These are phyloP conservation scores for Hyaena hyaena DNA, from an alignment of 2,113 vertebrate genomes.

Conservation along the genomic window DNA sequence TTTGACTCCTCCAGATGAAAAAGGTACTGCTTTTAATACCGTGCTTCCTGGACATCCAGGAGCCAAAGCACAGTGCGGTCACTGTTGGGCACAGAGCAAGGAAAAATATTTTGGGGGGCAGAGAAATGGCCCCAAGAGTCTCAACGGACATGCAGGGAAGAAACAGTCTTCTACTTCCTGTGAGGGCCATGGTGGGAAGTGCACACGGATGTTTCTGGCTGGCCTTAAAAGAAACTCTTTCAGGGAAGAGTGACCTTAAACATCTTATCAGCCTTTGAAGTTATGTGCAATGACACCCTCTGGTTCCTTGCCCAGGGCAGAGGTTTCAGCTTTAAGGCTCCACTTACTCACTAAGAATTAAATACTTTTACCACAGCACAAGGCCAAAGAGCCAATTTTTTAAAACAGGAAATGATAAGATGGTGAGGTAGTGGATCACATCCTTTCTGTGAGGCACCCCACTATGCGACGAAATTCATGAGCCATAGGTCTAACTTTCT, in stretches of 20 bases:
- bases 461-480: neutral
- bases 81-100: neutral
- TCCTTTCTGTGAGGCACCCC: neutral
- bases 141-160: accelerated
- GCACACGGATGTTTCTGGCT: constrained; percentile 31
- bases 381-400: constrained; percentile 18
- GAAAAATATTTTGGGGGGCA: neutral
- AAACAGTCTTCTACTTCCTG: neutral
- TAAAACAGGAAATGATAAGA: neutral
- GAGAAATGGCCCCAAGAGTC: neutral
- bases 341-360: constrained; percentile 61
- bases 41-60: neutral
- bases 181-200: neutral
- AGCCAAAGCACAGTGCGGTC: neutral
- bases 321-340: constrained; percentile 74
- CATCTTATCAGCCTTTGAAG: constrained; percentile 75
- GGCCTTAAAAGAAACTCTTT: constrained; percentile 72
- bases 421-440: neutral
- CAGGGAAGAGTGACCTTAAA: constrained; percentile 64
- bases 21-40: constrained; percentile 12
- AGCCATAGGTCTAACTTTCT: neutral
- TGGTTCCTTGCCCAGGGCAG: constrained; percentile 69
- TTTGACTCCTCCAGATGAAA: neutral
- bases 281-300: constrained; percentile 74
- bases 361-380: constrained; percentile 20